A percentile compares a stretch with the other conserved stretches of the same genome.
phyloP scores from a whole-genome alignment of 1,140 invertebrate genomes.

The Oppia nitens region DNA sequence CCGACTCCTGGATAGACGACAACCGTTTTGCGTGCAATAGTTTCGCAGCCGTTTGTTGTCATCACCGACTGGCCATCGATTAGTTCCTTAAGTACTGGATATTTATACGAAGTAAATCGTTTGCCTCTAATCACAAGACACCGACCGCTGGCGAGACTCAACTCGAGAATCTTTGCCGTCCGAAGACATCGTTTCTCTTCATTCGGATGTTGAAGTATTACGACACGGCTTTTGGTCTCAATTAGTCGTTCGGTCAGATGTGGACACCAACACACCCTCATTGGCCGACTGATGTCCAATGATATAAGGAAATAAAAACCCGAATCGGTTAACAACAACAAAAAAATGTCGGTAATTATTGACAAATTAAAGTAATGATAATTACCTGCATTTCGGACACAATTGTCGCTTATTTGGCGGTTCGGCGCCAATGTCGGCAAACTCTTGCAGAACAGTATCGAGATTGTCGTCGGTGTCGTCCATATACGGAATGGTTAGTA shows the following conservation, averaged over 20 bases:
- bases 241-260: slow-evolving; percentile 51
- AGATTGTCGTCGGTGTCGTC: not conserved
- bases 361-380: not conserved
- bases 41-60: too few species aligned
- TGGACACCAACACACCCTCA: slow-evolving; percentile 72
- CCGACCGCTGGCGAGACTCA: slow-evolving; percentile 49
- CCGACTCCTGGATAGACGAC: slow-evolving; percentile 62
- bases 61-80: not conserved
- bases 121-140: slow-evolving; percentile 67
- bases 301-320: not conserved
- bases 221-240: slow-evolving; percentile 45
- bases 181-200: slow-evolving; percentile 73
- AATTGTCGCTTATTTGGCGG: slow-evolving; percentile 5
- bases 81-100: not conserved
- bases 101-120: slow-evolving; percentile 44
- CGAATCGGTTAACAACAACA: not conserved
- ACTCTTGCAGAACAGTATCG: not conserved
- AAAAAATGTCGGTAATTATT: slow-evolving; percentile 8
- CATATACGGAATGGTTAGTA: not conserved
- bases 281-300: slow-evolving; percentile 46
- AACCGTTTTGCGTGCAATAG: slow-evolving; percentile 39
- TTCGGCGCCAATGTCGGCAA: slow-evolving; percentile 4
- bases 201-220: slow-evolving; percentile 77
- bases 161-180: slow-evolving; percentile 68
- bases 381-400: slow-evolving; percentile 11